Evolutionary conservation across 2,888 invertebrate species (phyloP), one percentile per base, ranked within the genome.

Genomic region (Danaus chrysippus): DNA sequence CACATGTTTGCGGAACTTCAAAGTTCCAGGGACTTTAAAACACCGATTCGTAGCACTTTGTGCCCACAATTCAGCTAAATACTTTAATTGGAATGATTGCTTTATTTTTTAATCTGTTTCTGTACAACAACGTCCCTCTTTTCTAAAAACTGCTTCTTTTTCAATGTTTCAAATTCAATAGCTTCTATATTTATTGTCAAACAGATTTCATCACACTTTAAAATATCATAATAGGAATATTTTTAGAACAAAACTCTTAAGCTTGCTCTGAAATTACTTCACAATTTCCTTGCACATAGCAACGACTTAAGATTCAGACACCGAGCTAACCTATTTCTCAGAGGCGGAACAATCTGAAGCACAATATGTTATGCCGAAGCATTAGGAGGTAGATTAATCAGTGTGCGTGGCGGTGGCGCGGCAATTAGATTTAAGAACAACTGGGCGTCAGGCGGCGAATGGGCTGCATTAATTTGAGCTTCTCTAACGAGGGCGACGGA

Each of bases 391-490:
- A 71, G 73, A 73, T 74, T 72, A 74, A 76, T 74, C 75, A 72
- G 72, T 71, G 70, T 69, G 69, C 69, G 71, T 68, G 65, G 67
- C 64, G 69, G 80, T 76, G 81, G 80, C 81, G 79, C 73, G 84
- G 87, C 87, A 90, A 91, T 91, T 91, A 90, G 90, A 89, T 91
- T 91, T 91, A 90, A 91, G 90, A 91, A 91, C 90, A 91, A 90
- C 90, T 84, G 87, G 89, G 86, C 88, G 90, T 87, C 87, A 88
- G 87, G 83, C 79, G 78, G 83, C 84, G 90, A 89, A 91, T 89
- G 85, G 89, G 84, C 84, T 80, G 87, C 90, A 90, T 90, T 89
- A 90, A 90, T 90, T 90, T 87, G 88, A 87, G 87, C 87, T 87
- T 79, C 87, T 87, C 86, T 90, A 90, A 90, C 89, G 88, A 89